These are phyloP conservation scores for Danio albolineatus DNA, from an alignment of 2,797 vertebrate genomes.

Conservation along the genomic window DNA sequence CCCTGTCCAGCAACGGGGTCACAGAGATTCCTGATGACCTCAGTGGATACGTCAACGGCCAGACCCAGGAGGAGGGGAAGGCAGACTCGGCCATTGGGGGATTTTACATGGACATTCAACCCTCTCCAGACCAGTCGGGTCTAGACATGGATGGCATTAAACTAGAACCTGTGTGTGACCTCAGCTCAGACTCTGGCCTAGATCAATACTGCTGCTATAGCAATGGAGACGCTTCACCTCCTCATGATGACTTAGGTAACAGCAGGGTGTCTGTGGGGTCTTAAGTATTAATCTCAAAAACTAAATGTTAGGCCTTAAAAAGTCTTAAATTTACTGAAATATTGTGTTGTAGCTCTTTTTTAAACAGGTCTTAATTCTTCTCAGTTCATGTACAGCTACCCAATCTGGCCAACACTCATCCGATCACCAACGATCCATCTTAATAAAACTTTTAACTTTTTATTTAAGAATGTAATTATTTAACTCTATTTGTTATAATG, in stretches of 20 bases:
- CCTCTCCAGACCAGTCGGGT: conserved; percentile 92
- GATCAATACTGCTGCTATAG: conserved; percentile 90
- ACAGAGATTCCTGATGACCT: conserved; percentile 88
- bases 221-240: conserved; percentile 87
- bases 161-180: conserved; percentile 91
- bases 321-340: no score
- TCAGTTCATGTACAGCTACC: no score
- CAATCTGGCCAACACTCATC: no score
- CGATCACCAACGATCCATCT: no score
- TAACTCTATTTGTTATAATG: no score
- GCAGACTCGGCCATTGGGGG: conserved; percentile 86
- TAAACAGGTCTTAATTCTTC: no score
- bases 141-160: conserved; percentile 93
- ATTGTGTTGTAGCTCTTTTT: no score
- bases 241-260: conserved; percentile 88
- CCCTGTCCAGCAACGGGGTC: conserved; percentile 84
- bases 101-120: conserved; percentile 93
- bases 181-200: conserved; percentile 84
- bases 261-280: background rate
- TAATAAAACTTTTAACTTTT: no score
- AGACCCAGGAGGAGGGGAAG: conserved; percentile 87
- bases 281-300: no score
- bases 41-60: conserved; percentile 84
- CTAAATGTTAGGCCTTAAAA: no score
- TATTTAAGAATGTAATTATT: no score